A percentile compares a stretch with the other conserved stretches of the same genome.
These are phyloP conservation scores for Silurus lanzhouensis DNA, from an alignment of 2,797 vertebrate species.

Conservation along the genomic window DNA sequence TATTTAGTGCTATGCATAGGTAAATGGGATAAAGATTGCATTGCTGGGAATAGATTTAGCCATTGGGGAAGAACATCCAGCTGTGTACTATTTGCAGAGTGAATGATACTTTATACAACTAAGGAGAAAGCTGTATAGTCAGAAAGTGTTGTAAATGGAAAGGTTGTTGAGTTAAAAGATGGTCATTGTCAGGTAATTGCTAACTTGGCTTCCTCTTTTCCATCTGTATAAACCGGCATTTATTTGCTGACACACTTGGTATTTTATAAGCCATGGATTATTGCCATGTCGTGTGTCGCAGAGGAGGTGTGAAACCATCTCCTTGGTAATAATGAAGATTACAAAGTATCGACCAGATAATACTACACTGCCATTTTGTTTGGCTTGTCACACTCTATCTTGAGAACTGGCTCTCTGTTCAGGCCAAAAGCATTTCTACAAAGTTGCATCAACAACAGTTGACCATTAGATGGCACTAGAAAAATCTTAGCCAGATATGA, in stretches of 20 bases:
- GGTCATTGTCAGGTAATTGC: background rate
- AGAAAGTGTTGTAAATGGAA: background rate
- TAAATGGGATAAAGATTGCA: conserved; percentile 13
- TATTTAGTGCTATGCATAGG: conserved; percentile 10
- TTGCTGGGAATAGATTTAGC: background rate
- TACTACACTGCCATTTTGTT: background rate
- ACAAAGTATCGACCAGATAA: background rate
- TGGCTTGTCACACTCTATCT: background rate
- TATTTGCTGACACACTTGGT: conserved; percentile 1
- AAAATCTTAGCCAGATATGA: background rate
- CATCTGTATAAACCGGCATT: background rate
- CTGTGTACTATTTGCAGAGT: conserved; percentile 15
- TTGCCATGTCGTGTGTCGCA: background rate
- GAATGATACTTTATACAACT: background rate
- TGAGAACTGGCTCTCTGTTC: background rate
- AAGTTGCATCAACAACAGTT: conserved; percentile 67
- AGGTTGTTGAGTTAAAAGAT: conserved; percentile 10
- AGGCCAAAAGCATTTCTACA: background rate
- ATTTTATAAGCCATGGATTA: conserved; percentile 13
- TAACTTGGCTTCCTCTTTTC: background rate
- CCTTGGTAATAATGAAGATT: conserved; percentile 6
- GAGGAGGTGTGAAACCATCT: background rate
- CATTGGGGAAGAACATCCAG: background rate
- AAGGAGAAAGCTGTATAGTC: background rate
- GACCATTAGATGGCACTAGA: conserved; percentile 75